Conservation (phyloP, 2,888 invertebrate genomes). For the Silvanus unidentatus region DNA sequence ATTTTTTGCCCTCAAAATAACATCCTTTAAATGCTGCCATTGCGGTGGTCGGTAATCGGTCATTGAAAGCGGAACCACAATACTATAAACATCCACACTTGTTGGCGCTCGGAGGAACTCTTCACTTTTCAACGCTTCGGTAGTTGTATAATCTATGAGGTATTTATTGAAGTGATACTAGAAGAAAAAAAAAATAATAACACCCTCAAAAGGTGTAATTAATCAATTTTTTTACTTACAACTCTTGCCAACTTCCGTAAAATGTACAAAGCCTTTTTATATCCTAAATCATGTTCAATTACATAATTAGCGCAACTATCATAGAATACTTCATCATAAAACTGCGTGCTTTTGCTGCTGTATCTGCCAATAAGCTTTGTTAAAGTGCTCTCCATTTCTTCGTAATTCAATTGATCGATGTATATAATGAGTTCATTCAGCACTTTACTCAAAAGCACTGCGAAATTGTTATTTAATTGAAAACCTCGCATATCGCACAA, state of each 20-base stretch:
- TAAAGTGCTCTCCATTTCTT: conserved; percentile 50
- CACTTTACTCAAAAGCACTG: conserved; percentile 51
- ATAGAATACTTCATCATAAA: conserved; percentile 57
- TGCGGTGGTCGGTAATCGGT: conserved; percentile 55
- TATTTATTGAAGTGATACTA: conserved; percentile 55
- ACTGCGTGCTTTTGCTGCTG: conserved; percentile 48
- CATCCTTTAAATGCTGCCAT: conserved; percentile 49
- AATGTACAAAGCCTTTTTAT: conserved; percentile 48
- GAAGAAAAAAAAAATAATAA: conserved; percentile 21
- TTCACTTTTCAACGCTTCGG: conserved; percentile 46
- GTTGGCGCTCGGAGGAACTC: conserved; percentile 43
- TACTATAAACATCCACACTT: conserved; percentile 45
- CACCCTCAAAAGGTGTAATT: no score
- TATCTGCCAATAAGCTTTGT: conserved; percentile 49
- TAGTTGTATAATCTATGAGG: conserved; percentile 55
- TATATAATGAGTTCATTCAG: conserved; percentile 48
- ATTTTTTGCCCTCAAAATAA: conserved; percentile 21
- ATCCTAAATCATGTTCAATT: conserved; percentile 50
- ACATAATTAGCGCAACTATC: conserved; percentile 52
- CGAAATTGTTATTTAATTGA: conserved; percentile 44
- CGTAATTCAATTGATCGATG: conserved; percentile 45
- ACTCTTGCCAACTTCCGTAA: conserved; percentile 52
- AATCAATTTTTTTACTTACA: conserved; percentile 51
- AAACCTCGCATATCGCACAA: conserved; percentile 50
- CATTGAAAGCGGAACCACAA: conserved; percentile 52